Evolutionary conservation across 2,113 vertebrate species (phyloP).

Genomic region (Vulpes ferrilata): DNA sequence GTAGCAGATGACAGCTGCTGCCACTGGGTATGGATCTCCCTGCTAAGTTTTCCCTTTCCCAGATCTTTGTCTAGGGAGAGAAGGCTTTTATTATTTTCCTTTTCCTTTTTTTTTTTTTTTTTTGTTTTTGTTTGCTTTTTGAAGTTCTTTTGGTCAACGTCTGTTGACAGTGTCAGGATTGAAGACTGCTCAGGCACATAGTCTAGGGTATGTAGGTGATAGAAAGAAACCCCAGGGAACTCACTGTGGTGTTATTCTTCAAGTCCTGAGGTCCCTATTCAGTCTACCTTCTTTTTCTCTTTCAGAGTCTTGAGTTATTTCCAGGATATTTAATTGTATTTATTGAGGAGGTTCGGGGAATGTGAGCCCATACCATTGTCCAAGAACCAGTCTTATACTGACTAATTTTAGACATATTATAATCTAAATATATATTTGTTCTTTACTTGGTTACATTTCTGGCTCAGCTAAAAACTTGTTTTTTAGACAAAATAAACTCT

Average conservation of each 20-base stretch:
- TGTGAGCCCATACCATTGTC: neutral
- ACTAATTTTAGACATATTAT: constrained; percentile 13
- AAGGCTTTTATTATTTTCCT: neutral
- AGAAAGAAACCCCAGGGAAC: neutral
- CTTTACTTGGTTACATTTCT: neutral
- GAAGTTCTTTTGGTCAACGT: neutral
- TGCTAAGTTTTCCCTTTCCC: neutral
- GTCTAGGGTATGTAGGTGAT: neutral
- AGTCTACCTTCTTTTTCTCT: neutral
- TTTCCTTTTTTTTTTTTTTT: neutral
- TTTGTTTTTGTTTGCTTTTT: neutral
- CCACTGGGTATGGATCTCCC: neutral
- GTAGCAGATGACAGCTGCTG: neutral
- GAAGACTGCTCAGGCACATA: neutral
- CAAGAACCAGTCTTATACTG: neutral
- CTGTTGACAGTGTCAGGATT: neutral
- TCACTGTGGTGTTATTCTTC: neutral
- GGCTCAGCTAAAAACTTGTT: neutral
- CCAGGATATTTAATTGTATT: neutral
- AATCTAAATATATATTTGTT: constrained; percentile 25
- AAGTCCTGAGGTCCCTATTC: neutral
- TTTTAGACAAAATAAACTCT: constrained; percentile 17
- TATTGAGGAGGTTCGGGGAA: neutral
- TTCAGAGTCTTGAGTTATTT: neutral
- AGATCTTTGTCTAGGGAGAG: neutral